Base-by-base conservation (phyloP, 2,797 vertebrate genomes). In the Hoplostethus mediterraneus region DNA sequence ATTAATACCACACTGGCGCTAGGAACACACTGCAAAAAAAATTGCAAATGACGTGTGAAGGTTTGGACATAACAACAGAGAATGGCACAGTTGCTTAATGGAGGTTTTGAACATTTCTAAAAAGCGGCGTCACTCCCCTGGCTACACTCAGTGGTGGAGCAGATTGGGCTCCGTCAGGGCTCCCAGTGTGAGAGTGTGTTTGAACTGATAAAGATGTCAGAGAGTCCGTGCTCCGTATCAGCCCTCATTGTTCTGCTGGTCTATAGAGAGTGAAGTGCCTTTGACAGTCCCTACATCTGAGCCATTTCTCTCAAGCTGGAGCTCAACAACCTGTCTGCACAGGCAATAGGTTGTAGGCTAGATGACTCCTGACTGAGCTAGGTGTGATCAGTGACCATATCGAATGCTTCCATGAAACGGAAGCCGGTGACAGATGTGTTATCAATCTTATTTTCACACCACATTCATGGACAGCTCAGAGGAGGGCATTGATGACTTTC, bases 201-300 rank as follows among this genome's bases (percentile, higher is more conserved):
- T 86, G 84, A 87, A 90, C 83, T 86, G 92, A 92, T 92, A 90
- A 89, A 93, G 85, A 92, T 85, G 88, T 92, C 88, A 87, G 77
- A 87, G 75, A 88, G 75, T 82, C 80, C 68, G 62, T 65, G 63
- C 89, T 90, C 82, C 88, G 89, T 91, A 90, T 92, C 87, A 72
- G 73, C 42, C 67, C 73, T 85, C 73, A 79, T 84, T 89, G 83
- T 90, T 80, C 75, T 31, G 51, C 74, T 72, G 59, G 64, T 64
- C 87, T 65, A 53, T 71, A 58, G 79, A 79, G 74, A 83, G 73
- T 67, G 47, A 78, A 79, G 82, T 64, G 79, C 59, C 77, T 87
- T 67, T 75, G 83, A 90, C 84, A 85, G 60, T 45, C 42, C 54
- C 58, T 68, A 68, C 21, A 70, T 85, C 85, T 73, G 56, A 6